Evolutionary conservation across 2,113 vertebrate species (phyloP).

Genomic region (Dendropsophus ebraccatus): DNA sequence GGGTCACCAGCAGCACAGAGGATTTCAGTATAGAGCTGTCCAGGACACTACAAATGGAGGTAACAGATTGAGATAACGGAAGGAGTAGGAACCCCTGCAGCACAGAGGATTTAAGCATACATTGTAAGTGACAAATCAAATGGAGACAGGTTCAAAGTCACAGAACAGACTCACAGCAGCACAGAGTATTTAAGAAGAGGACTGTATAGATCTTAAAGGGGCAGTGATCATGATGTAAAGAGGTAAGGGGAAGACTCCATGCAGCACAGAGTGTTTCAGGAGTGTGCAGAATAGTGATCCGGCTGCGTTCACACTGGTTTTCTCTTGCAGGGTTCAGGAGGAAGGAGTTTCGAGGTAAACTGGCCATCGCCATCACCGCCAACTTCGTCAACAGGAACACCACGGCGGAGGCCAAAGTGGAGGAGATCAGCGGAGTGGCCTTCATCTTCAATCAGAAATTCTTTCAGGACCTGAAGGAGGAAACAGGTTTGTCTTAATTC

Average conservation of each 20-base stretch:
- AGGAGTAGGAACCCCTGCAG: no score
- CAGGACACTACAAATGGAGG: no score
- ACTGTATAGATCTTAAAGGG: neutral
- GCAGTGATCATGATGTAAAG: neutral
- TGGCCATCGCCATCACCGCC: constrained; percentile 97
- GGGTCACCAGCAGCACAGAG: no score
- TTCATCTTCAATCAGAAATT: constrained; percentile 99
- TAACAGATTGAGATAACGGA: no score
- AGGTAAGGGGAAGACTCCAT: neutral
- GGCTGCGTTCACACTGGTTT: no score
- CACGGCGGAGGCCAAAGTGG: constrained; percentile 94
- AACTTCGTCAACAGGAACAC: constrained; percentile 98
- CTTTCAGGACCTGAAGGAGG: constrained; percentile 94
- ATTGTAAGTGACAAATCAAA: no score
- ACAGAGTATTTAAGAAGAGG: no score
- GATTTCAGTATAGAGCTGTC: no score
- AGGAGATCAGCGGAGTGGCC: constrained; percentile 97
- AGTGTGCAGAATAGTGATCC: neutral
- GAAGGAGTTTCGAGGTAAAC: constrained; percentile 95
- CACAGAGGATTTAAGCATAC: no score
- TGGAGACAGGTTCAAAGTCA: no score
- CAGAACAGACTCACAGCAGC: no score
- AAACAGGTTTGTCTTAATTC: constrained; percentile 81
- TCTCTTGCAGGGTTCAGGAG: constrained; percentile 90
- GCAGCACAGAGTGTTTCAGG: neutral